Evolutionary conservation across 2,113 vertebrate genomes (phyloP), one percentile per base, ranked within the genome.

Genomic region (Hippocampus mohnikei): DNA sequence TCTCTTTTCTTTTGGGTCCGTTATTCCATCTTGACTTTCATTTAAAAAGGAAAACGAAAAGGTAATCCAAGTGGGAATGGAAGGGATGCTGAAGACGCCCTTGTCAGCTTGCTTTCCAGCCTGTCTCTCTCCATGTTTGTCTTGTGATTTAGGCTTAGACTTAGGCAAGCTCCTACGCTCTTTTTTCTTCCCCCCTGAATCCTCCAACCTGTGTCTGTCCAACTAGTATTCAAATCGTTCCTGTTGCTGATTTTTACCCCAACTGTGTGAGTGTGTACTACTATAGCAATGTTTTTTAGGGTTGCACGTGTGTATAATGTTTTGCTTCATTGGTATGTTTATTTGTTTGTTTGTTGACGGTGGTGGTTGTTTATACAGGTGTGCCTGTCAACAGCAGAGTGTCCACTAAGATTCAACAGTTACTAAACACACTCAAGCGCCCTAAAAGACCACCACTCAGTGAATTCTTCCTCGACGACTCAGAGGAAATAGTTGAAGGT

Each of bases 401-500:
- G 80, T 99, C 97, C 84, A 97, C 95, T 3, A 99, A 98, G 93
- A 99, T 99, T 77, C 97, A 99, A 79, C 97, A 99, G 88, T 88
- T 99, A 87, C 92, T 99, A 20, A 99, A 98, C 89, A 99, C 97
- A n/a, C 92, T 99, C 84, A 98, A 98, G 83, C 92, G 96, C 80
- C 96, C 97, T 16, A 99, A 98, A 85, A 93, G 96, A 42, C 95
- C 95, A 18, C 95, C 96, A 3, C 94, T 98, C 88, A 96, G 95
- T 58, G 96, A 98, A 66, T 97, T 96, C 84, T 98, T 98, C 85
- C 93, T 96, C 61, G 96, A 99, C 81, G 97, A 99, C 85, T 93
- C 95, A 74, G 97, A 99, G 89, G 96, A 99, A 86, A 99, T 98
- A 44, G 95, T 99, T 78, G 97, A 99, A 94, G 95, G 97, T 99